A percentile compares a stretch with the other conserved stretches of the same genome.
Conservation (phyloP, 2,113 vertebrate genomes). For the Dissostichus mawsoni region DNA sequence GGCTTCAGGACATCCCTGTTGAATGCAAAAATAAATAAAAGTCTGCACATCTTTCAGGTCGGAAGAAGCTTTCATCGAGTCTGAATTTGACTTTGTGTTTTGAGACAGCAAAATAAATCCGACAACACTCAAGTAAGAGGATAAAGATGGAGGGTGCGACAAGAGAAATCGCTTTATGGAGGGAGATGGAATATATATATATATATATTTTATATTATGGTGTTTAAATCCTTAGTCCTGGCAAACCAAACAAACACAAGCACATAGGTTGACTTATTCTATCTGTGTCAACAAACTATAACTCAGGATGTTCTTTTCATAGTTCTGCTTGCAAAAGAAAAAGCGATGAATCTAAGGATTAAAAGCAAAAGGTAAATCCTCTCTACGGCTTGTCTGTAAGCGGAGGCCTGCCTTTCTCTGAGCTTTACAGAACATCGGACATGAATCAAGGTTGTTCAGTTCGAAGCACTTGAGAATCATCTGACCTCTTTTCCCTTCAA, state of each 20-base stretch:
- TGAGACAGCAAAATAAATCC: too few relatives aligned
- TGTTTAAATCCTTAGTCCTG: too few relatives aligned
- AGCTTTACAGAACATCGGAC: background rate
- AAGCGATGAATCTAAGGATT: background rate
- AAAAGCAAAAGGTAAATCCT: conserved; percentile 10
- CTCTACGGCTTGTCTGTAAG: background rate
- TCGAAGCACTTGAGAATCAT: background rate
- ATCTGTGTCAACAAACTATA: too few relatives aligned
- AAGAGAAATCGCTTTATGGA: too few relatives aligned
- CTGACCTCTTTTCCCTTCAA: background rate
- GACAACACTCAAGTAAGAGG: too few relatives aligned
- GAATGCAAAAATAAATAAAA: background rate
- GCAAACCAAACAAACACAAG: too few relatives aligned
- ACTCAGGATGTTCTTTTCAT: background rate
- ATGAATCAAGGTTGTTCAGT: background rate
- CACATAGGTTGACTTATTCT: too few relatives aligned
- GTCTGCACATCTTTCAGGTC: too few relatives aligned
- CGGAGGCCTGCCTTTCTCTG: background rate
- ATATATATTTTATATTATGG: too few relatives aligned
- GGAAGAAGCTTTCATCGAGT: conserved; percentile 14
- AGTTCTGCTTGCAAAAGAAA: background rate
- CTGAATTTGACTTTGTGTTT: too few relatives aligned
- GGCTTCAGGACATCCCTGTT: background rate
- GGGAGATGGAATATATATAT: too few relatives aligned
- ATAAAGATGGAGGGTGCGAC: too few relatives aligned